Base-by-base conservation (phyloP, 2,113 vertebrate genomes). In the Mugil cephalus region DNA sequence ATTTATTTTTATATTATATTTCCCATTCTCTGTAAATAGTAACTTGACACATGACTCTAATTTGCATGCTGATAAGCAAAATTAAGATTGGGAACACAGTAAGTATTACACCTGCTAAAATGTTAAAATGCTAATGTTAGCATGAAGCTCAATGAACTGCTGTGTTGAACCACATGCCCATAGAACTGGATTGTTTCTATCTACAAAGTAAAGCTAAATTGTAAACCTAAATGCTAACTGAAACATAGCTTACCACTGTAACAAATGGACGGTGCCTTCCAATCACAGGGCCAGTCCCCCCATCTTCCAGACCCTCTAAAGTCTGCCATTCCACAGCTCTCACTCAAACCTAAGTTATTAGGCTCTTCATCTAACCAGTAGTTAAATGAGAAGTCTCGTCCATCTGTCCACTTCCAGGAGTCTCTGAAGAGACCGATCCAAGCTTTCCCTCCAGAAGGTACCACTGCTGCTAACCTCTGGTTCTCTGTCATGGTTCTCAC, bases 361-460 rank as follows among this genome's bases (percentile, higher is more conserved):
- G 58, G 53, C 15, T 65, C 15, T 0, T 0, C 1, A 17, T 6
- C 1, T 0, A 1, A 0, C 70, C 78, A 70, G 53, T 24, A 39
- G 10, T 45, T 69, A 17, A 59, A 70, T 0, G 8, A n/a, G 36
- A 36, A 60, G 51, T 0, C 0, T 0, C 34, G 14, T n/a, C 65
- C 59, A 1, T 54, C 52, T 0, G 19, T n/a, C 80, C 74, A 74
- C 11, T 5, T 78, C 74, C 69, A 83, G 53, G 42, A 7, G 46
- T 61, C 42, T 51, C 66, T 70, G 54, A 18, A 58, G 18, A 78
- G 64, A 36, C 80, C 69, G 35, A 69, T 65, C 80, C 74, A 73
- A 69, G 24, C 68, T 46, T 10, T 10, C 1, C 10, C 1, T 5
- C 8, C 63, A 50, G 0, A 8, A 0, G 48, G 67, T 12, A 56